Percentiles rank a stretch among this genome's conserved stretches.
Conservation (phyloP, 2,888 invertebrate genomes). For the Drosophila maculinotata region DNA sequence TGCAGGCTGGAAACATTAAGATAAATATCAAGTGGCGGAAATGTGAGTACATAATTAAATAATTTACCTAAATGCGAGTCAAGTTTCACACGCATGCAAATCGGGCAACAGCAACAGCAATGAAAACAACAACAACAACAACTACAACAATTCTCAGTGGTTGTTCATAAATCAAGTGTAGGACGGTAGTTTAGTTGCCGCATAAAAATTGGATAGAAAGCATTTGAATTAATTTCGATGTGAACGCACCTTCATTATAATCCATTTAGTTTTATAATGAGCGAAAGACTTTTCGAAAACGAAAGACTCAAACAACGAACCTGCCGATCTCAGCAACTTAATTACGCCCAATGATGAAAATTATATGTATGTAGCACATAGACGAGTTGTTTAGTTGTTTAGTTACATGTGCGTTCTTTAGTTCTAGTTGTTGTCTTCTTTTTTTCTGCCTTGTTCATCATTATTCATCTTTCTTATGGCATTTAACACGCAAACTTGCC, state of each 20-base stretch:
- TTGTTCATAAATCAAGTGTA: constrained; percentile 17
- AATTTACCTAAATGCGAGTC: constrained; percentile 41
- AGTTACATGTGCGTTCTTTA: constrained; percentile 45
- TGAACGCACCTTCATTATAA: constrained; percentile 50
- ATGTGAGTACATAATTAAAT: constrained; percentile 68
- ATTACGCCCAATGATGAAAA: constrained; percentile 59
- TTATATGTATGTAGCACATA: constrained; percentile 14
- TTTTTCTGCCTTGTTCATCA: constrained; percentile 23
- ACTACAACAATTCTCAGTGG: constrained; percentile 1
- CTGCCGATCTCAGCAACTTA: constrained; percentile 56
- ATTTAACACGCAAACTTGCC: constrained; percentile 58
- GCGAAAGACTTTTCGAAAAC: constrained; percentile 32
- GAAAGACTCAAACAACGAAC: constrained; percentile 66
- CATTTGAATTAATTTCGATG: constrained; percentile 50
- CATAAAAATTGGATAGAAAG: constrained; percentile 6
- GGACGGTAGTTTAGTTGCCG: not conserved
- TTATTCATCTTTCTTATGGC: constrained; percentile 47
- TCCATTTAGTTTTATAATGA: constrained; percentile 44
- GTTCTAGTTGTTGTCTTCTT: constrained; percentile 27
- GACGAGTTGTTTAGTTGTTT: constrained; percentile 18
- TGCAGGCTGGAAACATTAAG: constrained; percentile 45
- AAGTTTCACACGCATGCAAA: constrained; percentile 56
- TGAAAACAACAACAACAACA: not conserved
- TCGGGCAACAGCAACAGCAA: not conserved
- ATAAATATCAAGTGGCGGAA: constrained; percentile 45